phyloP scores from a whole-genome alignment of 2,888 invertebrate species.

The Dicranocentrus wangi region DNA sequence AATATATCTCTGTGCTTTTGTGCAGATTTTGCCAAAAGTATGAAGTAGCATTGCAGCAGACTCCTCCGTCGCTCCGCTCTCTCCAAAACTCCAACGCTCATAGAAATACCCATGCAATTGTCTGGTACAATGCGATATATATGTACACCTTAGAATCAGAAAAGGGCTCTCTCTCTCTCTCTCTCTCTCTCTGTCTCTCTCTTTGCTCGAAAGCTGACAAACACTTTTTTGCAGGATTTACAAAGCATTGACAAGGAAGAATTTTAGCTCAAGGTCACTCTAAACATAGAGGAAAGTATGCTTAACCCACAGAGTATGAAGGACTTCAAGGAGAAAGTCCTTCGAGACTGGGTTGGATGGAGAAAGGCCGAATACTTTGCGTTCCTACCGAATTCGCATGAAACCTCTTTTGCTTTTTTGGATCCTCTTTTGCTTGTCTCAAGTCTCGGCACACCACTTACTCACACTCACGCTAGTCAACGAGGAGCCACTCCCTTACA shows the following conservation, averaged over 20 bases:
- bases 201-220: background rate
- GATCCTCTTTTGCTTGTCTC: too few relatives aligned
- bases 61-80: background rate
- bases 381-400: slow-evolving; percentile 34
- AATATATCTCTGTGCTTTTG: too few relatives aligned
- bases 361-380: slow-evolving; percentile 41
- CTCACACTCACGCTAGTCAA: background rate
- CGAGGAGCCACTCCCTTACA: slow-evolving; percentile 46
- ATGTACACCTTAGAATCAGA: slow-evolving; percentile 14
- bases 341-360: slow-evolving; percentile 28
- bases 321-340: slow-evolving; percentile 50
- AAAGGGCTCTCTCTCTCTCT: background rate
- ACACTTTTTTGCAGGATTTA: slow-evolving; percentile 19
- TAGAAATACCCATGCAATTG: background rate
- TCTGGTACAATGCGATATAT: background rate
- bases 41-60: too few relatives aligned
- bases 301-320: slow-evolving; percentile 33
- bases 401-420: slow-evolving; percentile 37
- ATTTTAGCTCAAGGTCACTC: slow-evolving; percentile 51
- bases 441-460: slow-evolving; percentile 26
- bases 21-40: too few relatives aligned
- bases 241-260: slow-evolving; percentile 49
- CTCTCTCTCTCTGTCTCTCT: background rate
- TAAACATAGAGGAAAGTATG: background rate
- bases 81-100: background rate